Percentiles rank a stretch among this genome's conserved stretches.
Evolutionary conservation across 2,888 invertebrate species (phyloP).

Genomic region (Melanophora roralis): DNA sequence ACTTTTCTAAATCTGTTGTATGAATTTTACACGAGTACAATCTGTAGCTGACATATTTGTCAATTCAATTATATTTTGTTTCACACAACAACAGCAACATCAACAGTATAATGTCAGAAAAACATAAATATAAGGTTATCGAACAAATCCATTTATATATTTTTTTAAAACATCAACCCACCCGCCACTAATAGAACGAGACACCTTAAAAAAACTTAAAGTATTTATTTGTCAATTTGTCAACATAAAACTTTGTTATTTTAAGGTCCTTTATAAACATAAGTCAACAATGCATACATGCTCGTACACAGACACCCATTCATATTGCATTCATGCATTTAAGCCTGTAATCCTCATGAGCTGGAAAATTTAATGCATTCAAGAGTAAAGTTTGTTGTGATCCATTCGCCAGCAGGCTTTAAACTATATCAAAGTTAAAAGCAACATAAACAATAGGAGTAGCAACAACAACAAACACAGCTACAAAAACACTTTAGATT

Average conservation of each 20-base stretch:
- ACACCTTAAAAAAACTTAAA: constrained; percentile 44
- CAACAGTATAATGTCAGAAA: background rate
- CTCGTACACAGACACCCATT: background rate
- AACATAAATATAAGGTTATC: background rate
- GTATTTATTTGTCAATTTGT: constrained; percentile 52
- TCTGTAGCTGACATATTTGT: constrained; percentile 37
- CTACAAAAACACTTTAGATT: background rate
- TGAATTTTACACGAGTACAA: background rate
- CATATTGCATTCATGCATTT: background rate
- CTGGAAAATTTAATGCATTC: constrained; percentile 55
- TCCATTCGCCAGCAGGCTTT: constrained; percentile 46
- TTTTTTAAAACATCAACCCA: constrained; percentile 17
- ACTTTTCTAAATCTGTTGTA: constrained; percentile 29
- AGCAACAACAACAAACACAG: background rate
- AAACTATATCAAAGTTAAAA: constrained; percentile 39
- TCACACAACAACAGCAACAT: background rate
- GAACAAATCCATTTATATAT: constrained; percentile 41
- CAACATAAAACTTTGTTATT: constrained; percentile 24
- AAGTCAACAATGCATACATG: background rate
- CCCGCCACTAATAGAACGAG: constrained; percentile 29
- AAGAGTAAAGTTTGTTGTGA: constrained; percentile 55
- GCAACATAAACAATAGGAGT: background rate
- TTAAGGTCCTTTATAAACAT: constrained; percentile 18
- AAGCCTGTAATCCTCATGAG: constrained; percentile 50
- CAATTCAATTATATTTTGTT: constrained; percentile 36